phyloP scores from a whole-genome alignment of 2,797 vertebrate species.

The Phoebastria nigripes region DNA sequence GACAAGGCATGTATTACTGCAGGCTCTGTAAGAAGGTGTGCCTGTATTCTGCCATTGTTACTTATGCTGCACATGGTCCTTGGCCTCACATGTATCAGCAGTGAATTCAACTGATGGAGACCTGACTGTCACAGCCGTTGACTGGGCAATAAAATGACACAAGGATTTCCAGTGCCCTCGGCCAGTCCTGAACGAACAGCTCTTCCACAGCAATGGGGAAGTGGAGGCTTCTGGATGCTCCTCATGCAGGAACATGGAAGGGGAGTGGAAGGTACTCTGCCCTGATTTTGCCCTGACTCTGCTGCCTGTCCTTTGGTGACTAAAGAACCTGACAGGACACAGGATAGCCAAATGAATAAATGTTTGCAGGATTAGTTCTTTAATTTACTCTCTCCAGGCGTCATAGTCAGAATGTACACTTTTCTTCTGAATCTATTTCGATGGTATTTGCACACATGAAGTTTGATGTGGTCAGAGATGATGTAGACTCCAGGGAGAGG shows the following conservation, averaged over 20 bases:
- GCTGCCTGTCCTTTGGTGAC: not conserved
- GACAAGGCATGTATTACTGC: not conserved
- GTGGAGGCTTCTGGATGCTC: not conserved
- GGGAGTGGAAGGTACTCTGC: not conserved
- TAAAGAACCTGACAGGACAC: not conserved
- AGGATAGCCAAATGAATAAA: not conserved
- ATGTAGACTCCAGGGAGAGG: rapidly evolving
- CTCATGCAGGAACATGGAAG: not conserved
- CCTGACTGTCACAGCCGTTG: not conserved
- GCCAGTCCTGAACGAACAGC: not conserved
- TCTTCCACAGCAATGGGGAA: not conserved
- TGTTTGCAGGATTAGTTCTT: not conserved
- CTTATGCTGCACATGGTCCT: not conserved
- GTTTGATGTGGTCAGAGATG: not conserved
- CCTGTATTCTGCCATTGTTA: not conserved
- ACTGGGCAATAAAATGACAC: not conserved
- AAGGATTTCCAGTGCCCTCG: not conserved
- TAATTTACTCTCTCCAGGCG: not conserved
- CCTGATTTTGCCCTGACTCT: not conserved
- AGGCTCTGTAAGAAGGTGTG: not conserved
- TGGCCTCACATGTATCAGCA: not conserved
- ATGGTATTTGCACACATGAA: not conserved
- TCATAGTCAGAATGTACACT: not conserved
- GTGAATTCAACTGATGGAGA: not conserved
- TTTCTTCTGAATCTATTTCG: not conserved